Evolutionary conservation across 2,113 vertebrate species (phyloP), one percentile per base, ranked within the genome.

Genomic region (Cephalopholis sonnerati): DNA sequence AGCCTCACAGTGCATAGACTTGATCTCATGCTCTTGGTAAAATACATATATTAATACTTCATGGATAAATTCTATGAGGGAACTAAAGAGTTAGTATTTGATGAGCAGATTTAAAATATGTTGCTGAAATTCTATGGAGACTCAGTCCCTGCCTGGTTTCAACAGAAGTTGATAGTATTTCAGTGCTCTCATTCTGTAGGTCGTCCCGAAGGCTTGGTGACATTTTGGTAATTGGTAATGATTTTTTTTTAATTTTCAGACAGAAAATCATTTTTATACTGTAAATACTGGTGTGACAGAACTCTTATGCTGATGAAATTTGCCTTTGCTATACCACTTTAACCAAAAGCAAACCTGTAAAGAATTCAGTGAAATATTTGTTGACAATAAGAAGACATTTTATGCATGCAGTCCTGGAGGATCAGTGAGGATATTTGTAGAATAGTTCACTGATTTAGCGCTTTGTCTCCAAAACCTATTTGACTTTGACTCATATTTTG

Each of bases 391-490:
- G 10, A 58, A 11, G 0, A 1, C 50, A 64, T n/a, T 81, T 81
- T 57, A 63, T 81, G 77, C 61, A 84, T 71, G 39, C 65, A 54
- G 48, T 27, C 44, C 11, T 44, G 72, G 59, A 77, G 20, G 32
- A 29, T 67, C 66, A 59, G 51, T 41, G 57, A 71, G 78, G 58
- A 77, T 78, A 70, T 86, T 84, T 71, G 53, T 29, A 50, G 64
- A 72, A 77, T 32, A 70, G 51, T 20, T 84, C 69, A 87, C 59
- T 70, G 82, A 81, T 78, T 67, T 72, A 69, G 41, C 27, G 27
- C 29, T 78, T 81, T 88, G 65, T 80, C 87, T 81, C 48, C 55
- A 74, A 41, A 81, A 76, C 61, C 71, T 54, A 51, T 87, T 79
- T 63, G 69, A 57, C 63, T 71, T 82, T 58, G 44, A 83, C 48